Percentiles rank a stretch among this genome's conserved stretches.
phyloP scores from a whole-genome alignment of 2,888 invertebrate genomes.

The Perithous albicinctus region DNA sequence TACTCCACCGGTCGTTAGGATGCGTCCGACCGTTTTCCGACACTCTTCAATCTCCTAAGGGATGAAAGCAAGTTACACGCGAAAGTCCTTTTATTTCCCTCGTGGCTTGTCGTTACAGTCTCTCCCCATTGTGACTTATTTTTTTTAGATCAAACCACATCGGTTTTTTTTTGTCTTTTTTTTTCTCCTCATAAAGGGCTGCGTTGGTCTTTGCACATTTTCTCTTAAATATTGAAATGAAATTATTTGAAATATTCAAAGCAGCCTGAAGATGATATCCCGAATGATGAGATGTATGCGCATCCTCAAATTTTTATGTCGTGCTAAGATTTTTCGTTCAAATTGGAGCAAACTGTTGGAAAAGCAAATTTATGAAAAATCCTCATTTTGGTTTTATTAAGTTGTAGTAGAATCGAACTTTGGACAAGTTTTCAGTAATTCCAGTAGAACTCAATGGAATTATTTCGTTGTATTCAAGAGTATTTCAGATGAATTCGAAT shows the following conservation, averaged over 20 bases:
- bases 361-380: too few species aligned
- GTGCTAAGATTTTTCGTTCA: too few species aligned
- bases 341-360: too few species aligned
- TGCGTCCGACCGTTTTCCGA: not conserved
- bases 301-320: too few species aligned
- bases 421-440: too few species aligned
- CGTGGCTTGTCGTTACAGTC: not conserved
- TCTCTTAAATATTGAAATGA: not conserved
- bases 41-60: constrained; percentile 22
- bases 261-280: not conserved
- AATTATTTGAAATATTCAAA: not conserved
- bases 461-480: not conserved
- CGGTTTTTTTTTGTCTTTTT: not conserved
- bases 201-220: not conserved
- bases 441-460: not conserved
- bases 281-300: too few species aligned
- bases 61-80: constrained; percentile 21
- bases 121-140: not conserved
- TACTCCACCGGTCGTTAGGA: constrained; percentile 44
- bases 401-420: too few species aligned
- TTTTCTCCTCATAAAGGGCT: not conserved
- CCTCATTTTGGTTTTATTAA: too few species aligned
- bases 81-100: not conserved
- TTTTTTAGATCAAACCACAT: too few species aligned
- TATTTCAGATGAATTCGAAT: too few species aligned